Conservation (phyloP, 2,113 vertebrate genomes). For the Plotosus lineatus region DNA sequence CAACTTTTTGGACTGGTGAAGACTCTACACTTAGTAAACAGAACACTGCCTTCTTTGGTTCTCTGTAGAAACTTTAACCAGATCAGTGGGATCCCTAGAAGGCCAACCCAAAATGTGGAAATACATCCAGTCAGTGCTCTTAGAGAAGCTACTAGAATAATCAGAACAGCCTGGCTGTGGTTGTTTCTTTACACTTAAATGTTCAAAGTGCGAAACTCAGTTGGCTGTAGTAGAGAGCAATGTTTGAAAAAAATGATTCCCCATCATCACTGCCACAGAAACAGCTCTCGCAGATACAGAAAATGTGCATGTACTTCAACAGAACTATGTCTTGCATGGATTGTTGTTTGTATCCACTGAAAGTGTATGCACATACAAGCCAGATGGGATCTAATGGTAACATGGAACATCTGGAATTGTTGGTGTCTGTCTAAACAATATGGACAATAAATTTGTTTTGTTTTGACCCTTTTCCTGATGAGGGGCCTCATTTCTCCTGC, state of each 20-base stretch:
- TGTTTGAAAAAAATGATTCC: not conserved
- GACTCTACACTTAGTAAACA: not conserved
- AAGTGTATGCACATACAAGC: not conserved
- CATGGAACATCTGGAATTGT: constrained; percentile 8
- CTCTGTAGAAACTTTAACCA: not conserved
- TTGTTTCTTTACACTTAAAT: not conserved
- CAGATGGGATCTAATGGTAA: not conserved
- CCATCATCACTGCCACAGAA: not conserved
- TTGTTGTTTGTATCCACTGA: not conserved
- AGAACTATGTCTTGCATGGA: not conserved
- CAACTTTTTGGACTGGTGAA: no score
- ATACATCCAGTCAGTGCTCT: not conserved
- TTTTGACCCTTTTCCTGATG: not conserved
- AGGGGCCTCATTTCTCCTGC: not conserved
- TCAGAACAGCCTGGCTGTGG: not conserved
- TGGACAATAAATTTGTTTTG: not conserved
- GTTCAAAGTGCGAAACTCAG: not conserved
- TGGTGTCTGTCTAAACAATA: not conserved
- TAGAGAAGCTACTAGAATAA: not conserved
- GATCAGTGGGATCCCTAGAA: not conserved
- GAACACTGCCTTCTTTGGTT: not conserved
- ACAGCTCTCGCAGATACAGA: not conserved
- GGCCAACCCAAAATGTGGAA: not conserved
- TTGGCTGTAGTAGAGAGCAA: not conserved
- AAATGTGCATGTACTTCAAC: constrained; percentile 22